These are phyloP conservation scores for Acleris cristana DNA, from an alignment of 2,888 invertebrate species.

Conservation along the genomic window DNA sequence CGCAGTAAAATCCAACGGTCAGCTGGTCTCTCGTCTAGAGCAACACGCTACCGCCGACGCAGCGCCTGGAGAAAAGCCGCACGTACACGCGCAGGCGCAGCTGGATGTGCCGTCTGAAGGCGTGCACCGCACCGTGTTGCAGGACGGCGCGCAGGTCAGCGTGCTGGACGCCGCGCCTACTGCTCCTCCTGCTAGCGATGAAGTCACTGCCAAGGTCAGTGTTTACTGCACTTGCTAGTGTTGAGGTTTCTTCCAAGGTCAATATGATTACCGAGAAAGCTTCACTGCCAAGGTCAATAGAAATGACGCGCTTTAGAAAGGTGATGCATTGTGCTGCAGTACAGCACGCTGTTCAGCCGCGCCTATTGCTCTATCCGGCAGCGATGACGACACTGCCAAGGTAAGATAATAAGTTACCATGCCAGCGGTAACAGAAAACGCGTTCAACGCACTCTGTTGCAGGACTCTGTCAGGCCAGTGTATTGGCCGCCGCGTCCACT, in stretches of 20 bases:
- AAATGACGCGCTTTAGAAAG: too few species aligned
- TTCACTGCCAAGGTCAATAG: too few species aligned
- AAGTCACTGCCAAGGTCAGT: slow-evolving; percentile 71
- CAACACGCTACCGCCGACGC: slow-evolving; percentile 71
- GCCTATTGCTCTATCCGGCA: too few species aligned
- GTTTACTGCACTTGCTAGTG: not conserved
- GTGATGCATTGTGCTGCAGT: too few species aligned
- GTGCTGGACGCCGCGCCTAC: slow-evolving; percentile 61
- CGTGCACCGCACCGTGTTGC: slow-evolving; percentile 79
- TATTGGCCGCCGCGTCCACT: too few species aligned
- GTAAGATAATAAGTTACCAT: too few species aligned
- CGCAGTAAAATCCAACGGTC: slow-evolving; percentile 70
- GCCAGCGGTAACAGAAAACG: too few species aligned
- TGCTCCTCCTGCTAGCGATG: slow-evolving; percentile 57
- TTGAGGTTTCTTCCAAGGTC: slow-evolving; percentile 62
- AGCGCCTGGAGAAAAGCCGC: slow-evolving; percentile 67
- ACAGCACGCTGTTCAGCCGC: too few species aligned
- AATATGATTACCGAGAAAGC: too few species aligned
- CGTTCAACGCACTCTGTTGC: too few species aligned
- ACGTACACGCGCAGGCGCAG: slow-evolving; percentile 77
- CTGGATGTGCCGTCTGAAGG: slow-evolving; percentile 83
- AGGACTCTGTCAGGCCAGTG: too few species aligned
- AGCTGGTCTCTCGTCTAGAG: slow-evolving; percentile 69
- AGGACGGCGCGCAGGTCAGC: slow-evolving; percentile 69
- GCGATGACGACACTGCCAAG: too few species aligned